Conservation (phyloP, 2,888 invertebrate species). For the Mactromeris polynyma region DNA sequence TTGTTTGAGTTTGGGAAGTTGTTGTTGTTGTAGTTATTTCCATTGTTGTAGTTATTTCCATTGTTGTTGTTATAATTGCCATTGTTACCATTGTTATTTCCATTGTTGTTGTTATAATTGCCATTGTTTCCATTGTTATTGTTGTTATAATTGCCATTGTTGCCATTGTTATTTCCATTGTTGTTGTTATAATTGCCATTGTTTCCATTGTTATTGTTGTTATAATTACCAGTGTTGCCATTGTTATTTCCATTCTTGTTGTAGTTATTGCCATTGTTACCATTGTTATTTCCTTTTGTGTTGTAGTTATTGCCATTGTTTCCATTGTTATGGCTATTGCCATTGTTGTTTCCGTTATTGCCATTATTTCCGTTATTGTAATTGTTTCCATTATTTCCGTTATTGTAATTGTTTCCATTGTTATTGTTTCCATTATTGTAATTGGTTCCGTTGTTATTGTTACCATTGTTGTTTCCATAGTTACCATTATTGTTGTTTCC, state of each 20-base stretch:
- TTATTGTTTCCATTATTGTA: neutral
- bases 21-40: neutral
- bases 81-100: neutral
- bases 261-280: neutral
- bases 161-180: too few species aligned
- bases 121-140: neutral
- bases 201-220: neutral
- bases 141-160: neutral
- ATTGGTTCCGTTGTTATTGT: too few species aligned
- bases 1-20: too few species aligned
- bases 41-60: neutral
- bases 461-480: neutral
- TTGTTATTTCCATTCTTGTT: neutral
- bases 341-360: neutral
- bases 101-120: neutral
- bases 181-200: neutral
- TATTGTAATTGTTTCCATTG: too few species aligned
- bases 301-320: constrained; percentile 5
- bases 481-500: too few species aligned
- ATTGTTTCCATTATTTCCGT: neutral
- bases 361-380: neutral
- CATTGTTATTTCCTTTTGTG: too few species aligned
- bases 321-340: neutral
- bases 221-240: neutral
- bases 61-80: neutral